phyloP scores from a whole-genome alignment of 2,888 invertebrate species.

The Ecdyonurus torrentis region DNA sequence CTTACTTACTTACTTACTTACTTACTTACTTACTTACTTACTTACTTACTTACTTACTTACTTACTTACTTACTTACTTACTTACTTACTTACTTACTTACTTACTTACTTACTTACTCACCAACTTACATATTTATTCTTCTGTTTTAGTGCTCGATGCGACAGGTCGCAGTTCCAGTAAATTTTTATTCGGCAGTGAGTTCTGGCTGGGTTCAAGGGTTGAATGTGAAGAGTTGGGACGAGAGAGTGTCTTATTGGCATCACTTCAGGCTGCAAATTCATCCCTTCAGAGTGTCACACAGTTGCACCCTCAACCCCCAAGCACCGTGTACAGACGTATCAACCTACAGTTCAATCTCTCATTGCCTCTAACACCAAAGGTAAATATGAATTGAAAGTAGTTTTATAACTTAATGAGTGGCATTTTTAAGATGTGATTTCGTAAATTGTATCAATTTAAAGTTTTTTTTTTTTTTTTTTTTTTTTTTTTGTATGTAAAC shows the following conservation, averaged over 20 bases:
- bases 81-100: background rate
- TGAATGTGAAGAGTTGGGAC: background rate
- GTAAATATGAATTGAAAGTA: no score
- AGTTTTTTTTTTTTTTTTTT: no score
- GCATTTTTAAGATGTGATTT: no score
- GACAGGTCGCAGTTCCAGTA: background rate
- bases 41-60: background rate
- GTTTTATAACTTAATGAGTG: no score
- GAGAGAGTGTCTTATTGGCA: background rate
- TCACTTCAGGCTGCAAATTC: background rate
- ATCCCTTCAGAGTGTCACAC: background rate
- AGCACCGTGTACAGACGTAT: background rate
- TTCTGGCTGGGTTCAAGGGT: background rate
- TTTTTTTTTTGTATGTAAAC: no score
- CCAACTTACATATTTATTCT: background rate
- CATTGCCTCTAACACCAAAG: background rate
- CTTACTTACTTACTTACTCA: background rate
- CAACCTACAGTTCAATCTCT: background rate
- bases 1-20: background rate
- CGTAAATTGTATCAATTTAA: no score
- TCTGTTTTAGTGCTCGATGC: slow-evolving; percentile 1
- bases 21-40: background rate
- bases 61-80: background rate
- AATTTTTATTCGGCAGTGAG: background rate
- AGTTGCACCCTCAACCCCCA: background rate